These are phyloP conservation scores for Montipora foliosa DNA, from an alignment of 64 coral and sea anemone genomes.

Conservation along the genomic window DNA sequence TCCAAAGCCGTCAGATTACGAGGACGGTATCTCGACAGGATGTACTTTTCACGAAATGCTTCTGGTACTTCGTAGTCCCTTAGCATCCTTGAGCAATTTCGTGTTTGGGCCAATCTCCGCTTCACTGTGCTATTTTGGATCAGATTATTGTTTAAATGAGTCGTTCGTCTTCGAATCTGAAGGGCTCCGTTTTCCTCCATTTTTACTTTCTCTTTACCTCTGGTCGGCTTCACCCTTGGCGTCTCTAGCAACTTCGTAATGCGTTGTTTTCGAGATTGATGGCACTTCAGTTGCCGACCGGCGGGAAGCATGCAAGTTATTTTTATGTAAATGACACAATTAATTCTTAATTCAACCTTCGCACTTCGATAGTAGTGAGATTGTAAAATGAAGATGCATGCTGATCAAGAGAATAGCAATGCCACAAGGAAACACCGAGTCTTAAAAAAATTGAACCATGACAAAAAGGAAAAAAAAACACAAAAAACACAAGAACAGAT, in stretches of 20 bases:
- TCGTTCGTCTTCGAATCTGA: background rate
- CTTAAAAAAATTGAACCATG: background rate
- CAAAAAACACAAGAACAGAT: background rate
- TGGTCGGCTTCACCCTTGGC: background rate
- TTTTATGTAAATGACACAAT: background rate
- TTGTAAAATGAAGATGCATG: background rate
- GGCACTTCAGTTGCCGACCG: background rate
- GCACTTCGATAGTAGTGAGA: background rate
- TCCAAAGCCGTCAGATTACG: conserved; percentile 31
- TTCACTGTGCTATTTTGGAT: background rate
- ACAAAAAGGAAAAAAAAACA: too few species aligned
- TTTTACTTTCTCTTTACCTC: background rate
- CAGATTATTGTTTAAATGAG: background rate
- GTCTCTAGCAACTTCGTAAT: background rate
- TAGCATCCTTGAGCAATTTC: background rate
- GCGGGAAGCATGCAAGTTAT: background rate
- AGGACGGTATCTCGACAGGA: conserved; percentile 49
- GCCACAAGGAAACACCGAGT: background rate
- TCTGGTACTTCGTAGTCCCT: conserved; percentile 41
- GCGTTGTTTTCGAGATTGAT: background rate
- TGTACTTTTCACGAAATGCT: conserved; percentile 22
- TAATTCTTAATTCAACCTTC: background rate
- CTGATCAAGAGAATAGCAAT: background rate
- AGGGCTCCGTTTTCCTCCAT: background rate
- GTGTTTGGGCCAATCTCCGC: background rate